phyloP scores from a whole-genome alignment of 2,888 invertebrate species.

The Tetrapedia diversipes region DNA sequence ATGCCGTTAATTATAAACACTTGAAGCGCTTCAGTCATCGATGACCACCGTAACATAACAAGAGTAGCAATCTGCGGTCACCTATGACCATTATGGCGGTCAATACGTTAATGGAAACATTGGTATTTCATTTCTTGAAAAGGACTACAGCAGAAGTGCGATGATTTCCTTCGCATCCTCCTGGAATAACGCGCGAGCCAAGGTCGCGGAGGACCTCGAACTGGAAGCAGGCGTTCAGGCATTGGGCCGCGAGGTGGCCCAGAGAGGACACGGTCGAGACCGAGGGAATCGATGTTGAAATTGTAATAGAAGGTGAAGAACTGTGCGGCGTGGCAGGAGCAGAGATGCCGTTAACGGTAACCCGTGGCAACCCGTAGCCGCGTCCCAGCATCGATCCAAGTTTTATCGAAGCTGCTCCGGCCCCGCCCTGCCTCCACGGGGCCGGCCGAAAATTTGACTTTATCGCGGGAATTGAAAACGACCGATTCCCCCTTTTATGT shows the following conservation, averaged over 20 bases:
- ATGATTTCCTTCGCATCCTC: no score
- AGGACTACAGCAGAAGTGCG: no score
- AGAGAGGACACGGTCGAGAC: conserved; percentile 6
- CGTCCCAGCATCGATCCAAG: conserved; percentile 83
- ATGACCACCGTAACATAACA: no score
- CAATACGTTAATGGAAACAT: no score
- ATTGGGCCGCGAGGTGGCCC: conserved; percentile 21
- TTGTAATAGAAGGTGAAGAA: conserved; percentile 65
- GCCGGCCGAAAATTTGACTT: conserved; percentile 64
- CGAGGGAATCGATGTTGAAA: conserved; percentile 61
- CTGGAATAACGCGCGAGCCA: neutral
- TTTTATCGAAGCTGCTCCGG: conserved; percentile 80
- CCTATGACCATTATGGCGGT: no score
- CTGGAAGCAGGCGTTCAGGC: conserved; percentile 1
- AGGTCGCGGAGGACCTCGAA: neutral
- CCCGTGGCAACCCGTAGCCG: conserved; percentile 81
- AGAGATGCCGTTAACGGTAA: conserved; percentile 82
- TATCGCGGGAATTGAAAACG: conserved; percentile 48
- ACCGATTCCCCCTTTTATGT: neutral
- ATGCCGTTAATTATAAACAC: no score
- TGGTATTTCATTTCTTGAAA: no score
- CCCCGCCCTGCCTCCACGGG: conserved; percentile 78
- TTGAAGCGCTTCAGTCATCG: no score
- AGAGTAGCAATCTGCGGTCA: no score
- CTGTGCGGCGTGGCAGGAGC: conserved; percentile 50